Evolutionary conservation across 2,797 vertebrate genomes (phyloP).

Genomic region (Enteromius treurensis): DNA sequence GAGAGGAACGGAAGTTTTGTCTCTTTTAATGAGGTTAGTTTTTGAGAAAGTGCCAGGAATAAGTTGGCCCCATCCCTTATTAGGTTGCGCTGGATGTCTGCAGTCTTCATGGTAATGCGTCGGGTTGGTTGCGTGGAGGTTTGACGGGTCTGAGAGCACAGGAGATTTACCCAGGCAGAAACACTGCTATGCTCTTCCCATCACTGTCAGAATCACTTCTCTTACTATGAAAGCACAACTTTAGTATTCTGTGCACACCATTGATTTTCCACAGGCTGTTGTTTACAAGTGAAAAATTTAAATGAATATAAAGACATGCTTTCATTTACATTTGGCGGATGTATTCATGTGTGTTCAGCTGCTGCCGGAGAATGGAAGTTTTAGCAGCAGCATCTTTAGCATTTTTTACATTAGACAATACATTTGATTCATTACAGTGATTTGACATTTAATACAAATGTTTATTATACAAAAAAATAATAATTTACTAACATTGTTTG

Average conservation of each 20-base stretch:
- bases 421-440: neutral
- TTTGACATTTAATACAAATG: neutral
- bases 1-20: slow-evolving; percentile 34
- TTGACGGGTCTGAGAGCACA: slow-evolving; percentile 21
- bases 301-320: neutral
- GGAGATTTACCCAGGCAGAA: neutral
- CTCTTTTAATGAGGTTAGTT: slow-evolving; percentile 44
- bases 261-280: neutral
- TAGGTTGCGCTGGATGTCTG: slow-evolving; percentile 10
- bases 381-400: neutral
- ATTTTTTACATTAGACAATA: neutral
- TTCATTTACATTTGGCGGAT: neutral
- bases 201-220: slow-evolving; percentile 25
- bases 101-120: neutral
- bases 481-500: neutral
- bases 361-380: neutral
- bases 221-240: neutral
- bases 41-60: slow-evolving; percentile 37
- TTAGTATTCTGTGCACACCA: neutral
- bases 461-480: neutral
- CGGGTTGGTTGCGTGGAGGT: neutral
- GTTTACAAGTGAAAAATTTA: neutral
- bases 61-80: slow-evolving; percentile 14
- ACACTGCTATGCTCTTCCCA: slow-evolving; percentile 40
- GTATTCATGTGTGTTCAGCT: neutral